Evolutionary conservation across 2,113 vertebrate species (phyloP).

Genomic region (Oreochromis niloticus): DNA sequence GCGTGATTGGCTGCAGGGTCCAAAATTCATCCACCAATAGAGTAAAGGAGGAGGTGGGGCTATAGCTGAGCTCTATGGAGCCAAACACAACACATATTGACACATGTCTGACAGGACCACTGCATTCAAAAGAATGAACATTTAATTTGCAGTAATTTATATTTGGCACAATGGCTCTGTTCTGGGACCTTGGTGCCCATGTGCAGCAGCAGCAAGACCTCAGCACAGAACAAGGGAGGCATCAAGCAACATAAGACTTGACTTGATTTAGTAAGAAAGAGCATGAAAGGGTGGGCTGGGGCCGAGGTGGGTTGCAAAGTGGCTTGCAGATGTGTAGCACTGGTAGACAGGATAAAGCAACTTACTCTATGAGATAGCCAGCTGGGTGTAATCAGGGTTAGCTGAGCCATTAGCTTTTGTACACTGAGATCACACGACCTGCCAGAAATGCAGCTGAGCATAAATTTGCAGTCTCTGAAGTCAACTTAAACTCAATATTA

Average conservation of each 20-base stretch:
- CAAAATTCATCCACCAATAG: not conserved
- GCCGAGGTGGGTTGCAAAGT: not conserved
- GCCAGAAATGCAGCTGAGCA: not conserved
- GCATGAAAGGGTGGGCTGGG: not conserved
- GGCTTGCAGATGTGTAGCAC: not conserved
- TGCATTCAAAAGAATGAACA: not conserved
- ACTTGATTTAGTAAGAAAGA: no score
- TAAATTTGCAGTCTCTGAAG: not conserved
- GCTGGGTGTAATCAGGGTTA: no score
- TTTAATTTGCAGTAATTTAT: not conserved
- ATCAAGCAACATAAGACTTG: not conserved
- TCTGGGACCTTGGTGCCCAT: not conserved
- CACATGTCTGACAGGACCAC: accelerated
- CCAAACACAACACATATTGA: not conserved
- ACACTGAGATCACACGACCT: not conserved
- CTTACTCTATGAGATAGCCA: not conserved
- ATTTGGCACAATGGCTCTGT: not conserved
- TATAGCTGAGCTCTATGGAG: not conserved
- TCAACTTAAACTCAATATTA: not conserved
- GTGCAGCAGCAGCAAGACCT: not conserved
- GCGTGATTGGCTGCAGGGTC: not conserved
- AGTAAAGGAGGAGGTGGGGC: not conserved
- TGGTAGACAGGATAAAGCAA: not conserved
- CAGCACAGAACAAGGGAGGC: not conserved
- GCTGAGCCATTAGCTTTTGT: not conserved